These are phyloP conservation scores for Gymnopithys bicolor DNA, from an alignment of 2,797 vertebrate species.

Conservation along the genomic window DNA sequence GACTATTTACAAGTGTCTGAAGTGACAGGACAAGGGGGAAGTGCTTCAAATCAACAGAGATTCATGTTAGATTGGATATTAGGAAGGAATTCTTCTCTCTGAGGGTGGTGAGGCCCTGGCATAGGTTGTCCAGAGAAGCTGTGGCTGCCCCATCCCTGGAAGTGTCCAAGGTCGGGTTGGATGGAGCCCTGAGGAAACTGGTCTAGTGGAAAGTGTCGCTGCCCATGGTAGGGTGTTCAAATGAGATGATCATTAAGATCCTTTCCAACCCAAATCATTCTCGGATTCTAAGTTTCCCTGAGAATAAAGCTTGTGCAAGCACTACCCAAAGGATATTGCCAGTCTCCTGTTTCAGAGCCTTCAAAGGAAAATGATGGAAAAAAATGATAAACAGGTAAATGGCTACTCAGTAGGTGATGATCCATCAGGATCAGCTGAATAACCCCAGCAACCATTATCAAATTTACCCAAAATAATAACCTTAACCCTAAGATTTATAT, in stretches of 20 bases:
- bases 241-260: background rate
- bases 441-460: background rate
- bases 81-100: background rate
- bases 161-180: background rate
- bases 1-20: background rate
- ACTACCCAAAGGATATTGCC: background rate
- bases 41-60: background rate
- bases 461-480: background rate
- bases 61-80: background rate
- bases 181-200: rapidly evolving
- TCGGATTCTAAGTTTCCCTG: background rate
- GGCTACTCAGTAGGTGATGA: background rate
- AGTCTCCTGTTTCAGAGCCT: background rate
- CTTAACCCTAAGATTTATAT: background rate
- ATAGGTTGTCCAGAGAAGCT: background rate
- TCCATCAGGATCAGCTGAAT: background rate
- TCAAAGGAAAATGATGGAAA: background rate
- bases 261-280: background rate
- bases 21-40: background rate
- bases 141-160: background rate
- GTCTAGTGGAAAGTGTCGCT: background rate
- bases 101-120: rapidly evolving
- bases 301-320: background rate
- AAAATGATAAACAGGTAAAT: background rate
- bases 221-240: background rate